Percentiles rank a stretch among this genome's conserved stretches.
These are phyloP conservation scores for Blera fallax DNA, from an alignment of 2,888 invertebrate genomes.

Conservation along the genomic window DNA sequence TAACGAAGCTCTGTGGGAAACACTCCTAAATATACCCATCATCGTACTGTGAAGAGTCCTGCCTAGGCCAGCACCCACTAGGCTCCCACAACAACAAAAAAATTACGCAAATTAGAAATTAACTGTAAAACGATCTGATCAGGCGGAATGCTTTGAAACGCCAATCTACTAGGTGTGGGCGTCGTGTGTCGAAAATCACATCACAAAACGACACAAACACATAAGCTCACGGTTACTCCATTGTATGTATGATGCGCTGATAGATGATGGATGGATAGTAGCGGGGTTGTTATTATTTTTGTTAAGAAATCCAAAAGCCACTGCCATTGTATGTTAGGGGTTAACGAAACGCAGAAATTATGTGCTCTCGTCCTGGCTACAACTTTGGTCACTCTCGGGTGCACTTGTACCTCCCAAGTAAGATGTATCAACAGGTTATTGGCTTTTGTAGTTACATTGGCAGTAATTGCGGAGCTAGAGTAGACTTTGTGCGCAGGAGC, in stretches of 20 bases:
- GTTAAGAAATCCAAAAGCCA: not conserved
- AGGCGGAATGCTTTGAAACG: conserved; percentile 7
- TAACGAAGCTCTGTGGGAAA: not conserved
- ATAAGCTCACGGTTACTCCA: not conserved
- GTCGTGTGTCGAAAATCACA: conserved; percentile 20
- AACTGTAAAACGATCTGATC: conserved; percentile 21
- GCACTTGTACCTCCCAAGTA: not conserved
- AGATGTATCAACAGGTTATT: conserved; percentile 36
- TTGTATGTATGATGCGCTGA: not conserved
- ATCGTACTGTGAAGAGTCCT: not conserved
- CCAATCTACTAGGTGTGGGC: not conserved
- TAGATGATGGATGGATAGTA: not conserved
- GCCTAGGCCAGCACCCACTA: not conserved
- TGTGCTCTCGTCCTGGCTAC: not conserved
- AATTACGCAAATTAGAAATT: conserved; percentile 17
- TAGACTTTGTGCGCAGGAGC: not conserved
- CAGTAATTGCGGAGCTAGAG: not conserved
- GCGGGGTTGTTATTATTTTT: not conserved
- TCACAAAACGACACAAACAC: not conserved
- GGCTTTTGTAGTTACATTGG: not conserved
- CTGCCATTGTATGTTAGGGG: not conserved
- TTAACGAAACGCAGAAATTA: not conserved
- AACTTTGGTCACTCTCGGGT: not conserved
- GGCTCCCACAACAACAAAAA: not conserved
- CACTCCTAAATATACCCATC: not conserved